Percentiles rank a stretch among this genome's conserved stretches.
phyloP scores from a whole-genome alignment of 2,113 vertebrate species.

The Nesogale talazaci region DNA sequence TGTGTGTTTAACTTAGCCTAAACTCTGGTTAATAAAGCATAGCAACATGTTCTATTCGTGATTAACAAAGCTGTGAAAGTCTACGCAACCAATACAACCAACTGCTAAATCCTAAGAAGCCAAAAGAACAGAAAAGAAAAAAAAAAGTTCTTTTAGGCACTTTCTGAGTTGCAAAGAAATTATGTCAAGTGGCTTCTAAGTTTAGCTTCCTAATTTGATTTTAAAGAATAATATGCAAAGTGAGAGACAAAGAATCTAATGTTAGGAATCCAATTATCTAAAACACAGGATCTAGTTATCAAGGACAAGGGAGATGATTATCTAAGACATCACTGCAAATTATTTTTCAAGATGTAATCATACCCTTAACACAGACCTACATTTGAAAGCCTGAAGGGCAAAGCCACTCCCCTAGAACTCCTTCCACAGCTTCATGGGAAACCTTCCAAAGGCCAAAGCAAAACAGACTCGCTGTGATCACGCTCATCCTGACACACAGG shows the following conservation, averaged over 20 bases:
- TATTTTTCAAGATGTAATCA: constrained; percentile 2
- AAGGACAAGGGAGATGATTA: too few species aligned
- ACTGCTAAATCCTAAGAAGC: not conserved
- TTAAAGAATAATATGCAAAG: not conserved
- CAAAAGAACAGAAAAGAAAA: not conserved
- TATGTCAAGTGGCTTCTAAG: not conserved
- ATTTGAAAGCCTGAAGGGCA: not conserved
- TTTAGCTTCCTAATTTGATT: not conserved
- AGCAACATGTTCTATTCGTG: not conserved
- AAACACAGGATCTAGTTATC: too few species aligned
- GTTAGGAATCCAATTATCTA: not conserved
- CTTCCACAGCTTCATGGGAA: too few species aligned
- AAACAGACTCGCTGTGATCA: too few species aligned
- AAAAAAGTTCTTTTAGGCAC: not conserved
- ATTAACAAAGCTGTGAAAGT: constrained; percentile 45
- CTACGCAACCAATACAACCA: not conserved
- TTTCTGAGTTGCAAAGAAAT: not conserved
- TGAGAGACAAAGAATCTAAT: not conserved
- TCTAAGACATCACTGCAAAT: not conserved
- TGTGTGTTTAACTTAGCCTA: not conserved
- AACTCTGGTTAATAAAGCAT: not conserved
- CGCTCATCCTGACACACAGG: too few species aligned
- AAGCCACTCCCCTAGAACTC: too few species aligned
- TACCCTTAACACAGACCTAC: not conserved
- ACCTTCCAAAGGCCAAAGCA: too few species aligned